Evolutionary conservation across 2,888 invertebrate species (phyloP), one percentile per base, ranked within the genome.

Genomic region (Dusona sp.): DNA sequence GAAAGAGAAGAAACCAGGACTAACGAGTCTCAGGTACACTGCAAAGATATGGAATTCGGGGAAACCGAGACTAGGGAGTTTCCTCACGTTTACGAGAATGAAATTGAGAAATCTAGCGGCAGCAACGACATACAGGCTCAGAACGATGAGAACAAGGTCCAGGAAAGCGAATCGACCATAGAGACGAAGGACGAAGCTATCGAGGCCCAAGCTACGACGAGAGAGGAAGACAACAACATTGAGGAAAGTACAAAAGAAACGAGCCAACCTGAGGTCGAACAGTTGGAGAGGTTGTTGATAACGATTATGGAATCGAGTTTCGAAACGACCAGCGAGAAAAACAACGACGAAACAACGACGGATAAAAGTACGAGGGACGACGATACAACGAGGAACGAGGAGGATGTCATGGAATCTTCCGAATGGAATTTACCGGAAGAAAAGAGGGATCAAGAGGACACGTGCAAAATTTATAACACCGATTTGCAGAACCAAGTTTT

Each of bases 271-370:
- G 93, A 93, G 79, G 91, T 92, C n/a, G 93, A 94, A 75, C 92
- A 93, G 81, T 85, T 94, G 33, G 92, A 92, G 68, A 91, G 89
- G 84, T 86, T 94, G 79, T 85, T 94, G 19, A 91, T 92, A 8
- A 92, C 91, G 61, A 93, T 93, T 57, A 92, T 94, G 89, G 93
- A 93, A 54, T 89, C 92, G 13, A 91, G 92, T 67, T 90, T 93
- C 42, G 90, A 89, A 22, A 57, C 87, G 11, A 72, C 83, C 42
- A 84, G 83, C 48, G 84, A 87, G 22, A 83, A 88, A 64, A 67
- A 79, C 25, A 84, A 86, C 19, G 72, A 72, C 19, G 78, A 78
- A 29, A 83, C 38, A 19, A 87, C 77, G 68, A 81, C 68, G 70
- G 87, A 83, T 13, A 73, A 85, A 19, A 61, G 6, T 4, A 38